Conservation (phyloP, 2,888 invertebrate genomes). For the Eupithecia subfuscata region DNA sequence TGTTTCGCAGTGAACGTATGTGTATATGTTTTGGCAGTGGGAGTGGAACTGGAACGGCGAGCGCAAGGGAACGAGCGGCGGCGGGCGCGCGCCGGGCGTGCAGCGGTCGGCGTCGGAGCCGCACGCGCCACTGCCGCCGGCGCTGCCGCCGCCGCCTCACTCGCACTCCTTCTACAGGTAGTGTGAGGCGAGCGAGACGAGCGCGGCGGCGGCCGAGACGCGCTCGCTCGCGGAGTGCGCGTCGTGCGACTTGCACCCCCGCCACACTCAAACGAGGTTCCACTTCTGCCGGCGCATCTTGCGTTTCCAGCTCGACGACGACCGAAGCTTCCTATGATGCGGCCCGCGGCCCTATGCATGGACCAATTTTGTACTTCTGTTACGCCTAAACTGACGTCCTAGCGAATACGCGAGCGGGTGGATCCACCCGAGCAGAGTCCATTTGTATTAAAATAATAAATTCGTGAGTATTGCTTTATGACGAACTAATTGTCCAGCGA, state of each 20-base stretch:
- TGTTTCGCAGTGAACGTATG: neutral
- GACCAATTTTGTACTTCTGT: slow-evolving; percentile 81
- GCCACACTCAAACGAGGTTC: slow-evolving; percentile 65
- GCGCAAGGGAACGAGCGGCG: slow-evolving; percentile 54
- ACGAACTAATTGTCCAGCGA: slow-evolving; percentile 58
- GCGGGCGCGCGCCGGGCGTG: slow-evolving; percentile 78
- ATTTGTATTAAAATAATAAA: slow-evolving; percentile 65
- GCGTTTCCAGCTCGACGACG: slow-evolving; percentile 69
- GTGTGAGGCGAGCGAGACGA: slow-evolving; percentile 82
- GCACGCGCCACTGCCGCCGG: slow-evolving; percentile 81
- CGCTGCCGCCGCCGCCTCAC: slow-evolving; percentile 80
- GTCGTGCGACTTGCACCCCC: slow-evolving; percentile 73
- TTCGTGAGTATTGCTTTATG: slow-evolving; percentile 63
- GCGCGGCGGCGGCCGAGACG: slow-evolving; percentile 75
- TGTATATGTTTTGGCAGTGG: slow-evolving; percentile 58
- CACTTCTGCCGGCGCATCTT: slow-evolving; percentile 77
- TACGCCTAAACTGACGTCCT: slow-evolving; percentile 75
- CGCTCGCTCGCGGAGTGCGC: slow-evolving; percentile 81
- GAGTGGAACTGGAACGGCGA: slow-evolving; percentile 76
- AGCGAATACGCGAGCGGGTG: slow-evolving; percentile 64
- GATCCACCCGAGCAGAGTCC: slow-evolving; percentile 67
- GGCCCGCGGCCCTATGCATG: slow-evolving; percentile 68
- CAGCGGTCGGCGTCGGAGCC: slow-evolving; percentile 86
- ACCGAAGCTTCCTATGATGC: slow-evolving; percentile 74
- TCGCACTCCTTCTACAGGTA: slow-evolving; percentile 83